Evolutionary conservation across 2,888 invertebrate genomes (phyloP).

Genomic region (Athetis lepigone): DNA sequence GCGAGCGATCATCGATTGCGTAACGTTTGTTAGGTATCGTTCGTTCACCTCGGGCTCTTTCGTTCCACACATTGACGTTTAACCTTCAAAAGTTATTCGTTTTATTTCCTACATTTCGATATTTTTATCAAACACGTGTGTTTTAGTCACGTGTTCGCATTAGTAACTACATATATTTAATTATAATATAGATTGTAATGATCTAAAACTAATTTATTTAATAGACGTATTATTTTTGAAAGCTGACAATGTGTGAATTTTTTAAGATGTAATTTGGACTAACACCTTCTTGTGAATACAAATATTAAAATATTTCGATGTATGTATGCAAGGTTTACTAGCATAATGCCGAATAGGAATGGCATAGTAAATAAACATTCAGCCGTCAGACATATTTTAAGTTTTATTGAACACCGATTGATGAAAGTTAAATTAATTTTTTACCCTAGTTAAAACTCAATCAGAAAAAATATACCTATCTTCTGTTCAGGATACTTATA

Average conservation of each 20-base stretch:
- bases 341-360: too few relatives aligned
- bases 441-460: too few relatives aligned
- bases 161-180: neutral
- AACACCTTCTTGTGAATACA: neutral
- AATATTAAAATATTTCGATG: too few relatives aligned
- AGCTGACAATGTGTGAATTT: slow-evolving; percentile 1
- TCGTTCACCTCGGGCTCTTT: slow-evolving; percentile 62
- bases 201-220: slow-evolving; percentile 4
- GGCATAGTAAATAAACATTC: too few relatives aligned
- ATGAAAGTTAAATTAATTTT: too few relatives aligned
- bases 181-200: slow-evolving; percentile 8
- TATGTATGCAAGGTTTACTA: too few relatives aligned
- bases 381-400: too few relatives aligned
- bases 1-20: slow-evolving; percentile 58
- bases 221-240: slow-evolving; percentile 17
- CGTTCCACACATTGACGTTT: slow-evolving; percentile 40
- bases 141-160: slow-evolving; percentile 14
- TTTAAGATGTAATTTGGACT: neutral
- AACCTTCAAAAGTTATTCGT: slow-evolving; percentile 56
- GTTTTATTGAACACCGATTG: too few relatives aligned
- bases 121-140: slow-evolving; percentile 23
- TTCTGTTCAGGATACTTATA: too few relatives aligned
- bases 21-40: slow-evolving; percentile 65
- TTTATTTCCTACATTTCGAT: slow-evolving; percentile 52
- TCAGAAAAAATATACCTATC: too few relatives aligned